Conservation (phyloP, 2,113 vertebrate genomes). For the Pelecanoides urinatrix region DNA sequence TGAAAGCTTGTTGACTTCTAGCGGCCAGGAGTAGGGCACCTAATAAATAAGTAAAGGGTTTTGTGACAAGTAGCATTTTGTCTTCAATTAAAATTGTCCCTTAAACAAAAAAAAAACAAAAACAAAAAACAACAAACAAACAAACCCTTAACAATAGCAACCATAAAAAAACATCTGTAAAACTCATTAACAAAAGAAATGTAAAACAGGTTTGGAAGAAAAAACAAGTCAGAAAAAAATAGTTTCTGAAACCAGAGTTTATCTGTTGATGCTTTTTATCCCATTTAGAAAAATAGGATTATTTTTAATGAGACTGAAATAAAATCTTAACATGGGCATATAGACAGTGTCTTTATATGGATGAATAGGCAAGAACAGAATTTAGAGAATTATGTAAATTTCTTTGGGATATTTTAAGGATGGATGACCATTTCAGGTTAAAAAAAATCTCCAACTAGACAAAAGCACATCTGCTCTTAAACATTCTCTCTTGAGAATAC, state of each 20-base stretch:
- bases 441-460: neutral
- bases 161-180: neutral
- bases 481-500: neutral
- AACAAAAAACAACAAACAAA: neutral
- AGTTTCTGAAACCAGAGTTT: neutral
- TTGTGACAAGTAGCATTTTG: neutral
- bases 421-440: neutral
- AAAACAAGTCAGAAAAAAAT: neutral
- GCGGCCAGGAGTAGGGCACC: fast-evolving
- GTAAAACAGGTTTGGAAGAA: neutral
- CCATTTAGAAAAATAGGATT: neutral
- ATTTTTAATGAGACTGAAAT: neutral
- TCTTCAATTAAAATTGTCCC: neutral
- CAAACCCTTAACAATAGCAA: neutral
- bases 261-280: neutral
- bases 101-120: neutral
- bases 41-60: neutral
- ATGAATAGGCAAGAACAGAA: neutral
- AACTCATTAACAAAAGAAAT: neutral
- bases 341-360: neutral
- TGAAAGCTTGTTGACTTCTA: neutral
- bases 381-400: neutral
- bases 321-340: neutral
- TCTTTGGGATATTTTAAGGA: neutral
- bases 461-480: neutral